These are phyloP conservation scores for Cyclophora albipunctata DNA, from an alignment of 2,888 invertebrate genomes.

Conservation along the genomic window DNA sequence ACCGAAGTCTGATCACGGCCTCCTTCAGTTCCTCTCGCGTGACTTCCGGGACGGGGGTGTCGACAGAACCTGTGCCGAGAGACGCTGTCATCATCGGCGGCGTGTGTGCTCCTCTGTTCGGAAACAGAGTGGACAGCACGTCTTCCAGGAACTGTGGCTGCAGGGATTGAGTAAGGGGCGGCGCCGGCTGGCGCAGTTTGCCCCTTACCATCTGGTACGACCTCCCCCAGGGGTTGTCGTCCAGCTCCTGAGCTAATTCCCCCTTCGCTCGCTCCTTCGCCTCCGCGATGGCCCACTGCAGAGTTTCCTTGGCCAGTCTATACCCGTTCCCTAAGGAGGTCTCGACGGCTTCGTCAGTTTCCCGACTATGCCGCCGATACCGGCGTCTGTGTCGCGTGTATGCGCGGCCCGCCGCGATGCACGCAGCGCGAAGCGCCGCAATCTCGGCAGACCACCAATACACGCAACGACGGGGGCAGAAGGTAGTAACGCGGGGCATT, in stretches of 20 bases:
- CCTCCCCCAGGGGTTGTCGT: conserved; percentile 2
- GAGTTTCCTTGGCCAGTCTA: not conserved
- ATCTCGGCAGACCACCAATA: not conserved
- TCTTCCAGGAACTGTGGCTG: conserved; percentile 1
- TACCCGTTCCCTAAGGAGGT: not conserved
- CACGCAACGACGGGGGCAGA: too few species aligned
- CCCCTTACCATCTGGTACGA: not conserved
- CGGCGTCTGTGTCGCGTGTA: not conserved
- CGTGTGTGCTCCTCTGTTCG: not conserved
- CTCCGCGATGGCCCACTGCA: not conserved
- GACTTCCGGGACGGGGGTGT: not conserved
- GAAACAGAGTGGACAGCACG: conserved; percentile 5
- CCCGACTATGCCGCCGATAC: not conserved
- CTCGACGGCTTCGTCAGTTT: not conserved
- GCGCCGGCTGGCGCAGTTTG: conserved; percentile 4
- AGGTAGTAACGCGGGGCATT: too few species aligned
- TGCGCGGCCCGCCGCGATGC: not conserved
- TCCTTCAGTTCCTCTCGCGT: not conserved
- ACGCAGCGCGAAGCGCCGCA: not conserved
- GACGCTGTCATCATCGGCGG: not conserved
- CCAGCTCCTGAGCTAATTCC: not conserved
- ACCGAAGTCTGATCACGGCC: not conserved
- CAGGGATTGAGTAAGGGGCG: conserved; percentile 2
- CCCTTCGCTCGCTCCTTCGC: not conserved
- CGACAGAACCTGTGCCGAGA: too few species aligned